Percentiles rank a stretch among this genome's conserved stretches.
Conservation (phyloP, 2,888 invertebrate species). For the Sarcophaga carnaria region DNA sequence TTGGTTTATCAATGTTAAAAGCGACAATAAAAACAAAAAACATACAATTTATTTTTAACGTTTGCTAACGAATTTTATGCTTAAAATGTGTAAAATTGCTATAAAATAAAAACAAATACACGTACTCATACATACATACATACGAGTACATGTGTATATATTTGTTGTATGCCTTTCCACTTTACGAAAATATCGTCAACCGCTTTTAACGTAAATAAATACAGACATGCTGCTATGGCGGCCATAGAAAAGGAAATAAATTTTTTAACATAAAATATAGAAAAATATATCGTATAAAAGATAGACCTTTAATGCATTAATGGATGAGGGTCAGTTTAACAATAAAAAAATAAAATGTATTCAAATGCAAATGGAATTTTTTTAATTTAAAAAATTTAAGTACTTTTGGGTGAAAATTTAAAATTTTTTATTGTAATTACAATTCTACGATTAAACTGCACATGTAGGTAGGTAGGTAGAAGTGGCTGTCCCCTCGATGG, state of each 20-base stretch:
- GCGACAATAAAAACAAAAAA: background rate
- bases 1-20: background rate
- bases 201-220: conserved; percentile 13
- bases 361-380: too few relatives aligned
- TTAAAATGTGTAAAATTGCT: conserved; percentile 62
- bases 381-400: too few relatives aligned
- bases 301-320: too few relatives aligned
- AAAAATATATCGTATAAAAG: background rate
- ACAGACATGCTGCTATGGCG: background rate
- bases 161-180: too few relatives aligned
- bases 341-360: too few relatives aligned
- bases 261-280: background rate
- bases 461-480: too few relatives aligned
- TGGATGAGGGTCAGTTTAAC: too few relatives aligned
- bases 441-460: too few relatives aligned
- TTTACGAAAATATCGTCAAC: background rate
- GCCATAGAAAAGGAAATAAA: background rate
- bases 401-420: too few relatives aligned
- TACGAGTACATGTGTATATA: background rate
- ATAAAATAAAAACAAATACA: conserved; percentile 22
- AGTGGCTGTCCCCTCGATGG: too few relatives aligned
- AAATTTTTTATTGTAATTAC: too few relatives aligned
- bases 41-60: background rate
- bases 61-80: conserved; percentile 51
- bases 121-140: background rate